phyloP scores from a whole-genome alignment of 2,888 invertebrate genomes.

The Holacanthella duospinosa region DNA sequence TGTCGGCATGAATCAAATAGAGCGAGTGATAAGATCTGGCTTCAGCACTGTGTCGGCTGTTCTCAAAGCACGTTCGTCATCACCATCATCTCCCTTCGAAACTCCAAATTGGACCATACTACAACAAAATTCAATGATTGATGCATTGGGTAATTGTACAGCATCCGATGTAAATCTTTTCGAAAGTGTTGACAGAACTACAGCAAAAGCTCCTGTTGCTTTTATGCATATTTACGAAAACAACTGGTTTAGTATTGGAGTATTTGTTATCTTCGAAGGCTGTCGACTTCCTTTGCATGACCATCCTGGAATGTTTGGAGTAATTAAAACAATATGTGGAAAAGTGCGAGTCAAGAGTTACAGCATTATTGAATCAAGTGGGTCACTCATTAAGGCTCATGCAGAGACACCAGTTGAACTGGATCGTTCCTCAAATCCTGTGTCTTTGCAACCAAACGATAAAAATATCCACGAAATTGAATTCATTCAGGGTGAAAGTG shows the following conservation, averaged over 20 bases:
- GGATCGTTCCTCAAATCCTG: slow-evolving; percentile 14
- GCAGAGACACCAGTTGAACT: slow-evolving; percentile 15
- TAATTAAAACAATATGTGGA: slow-evolving; percentile 29
- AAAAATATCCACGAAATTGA: slow-evolving; percentile 32
- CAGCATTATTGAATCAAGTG: slow-evolving; percentile 17
- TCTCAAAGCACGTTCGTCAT: not conserved
- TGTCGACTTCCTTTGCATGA: slow-evolving; percentile 31
- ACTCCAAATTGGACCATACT: not conserved
- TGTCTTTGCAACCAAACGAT: slow-evolving; percentile 22
- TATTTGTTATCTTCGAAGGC: slow-evolving; percentile 30
- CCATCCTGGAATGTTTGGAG: slow-evolving; percentile 35
- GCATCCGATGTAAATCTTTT: not conserved
- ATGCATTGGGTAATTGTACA: not conserved
- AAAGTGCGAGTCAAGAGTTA: slow-evolving; percentile 26
- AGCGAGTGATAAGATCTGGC: not conserved
- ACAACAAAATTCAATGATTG: not conserved
- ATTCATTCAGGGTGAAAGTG: no score
- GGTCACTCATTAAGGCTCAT: slow-evolving; percentile 16
- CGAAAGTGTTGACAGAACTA: not conserved
- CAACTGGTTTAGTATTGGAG: slow-evolving; percentile 23
- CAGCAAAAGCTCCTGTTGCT: not conserved
- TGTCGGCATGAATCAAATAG: not conserved
- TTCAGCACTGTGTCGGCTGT: not conserved
- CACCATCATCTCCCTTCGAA: no score
- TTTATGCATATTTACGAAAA: slow-evolving; percentile 12